Conservation (phyloP, 2,797 vertebrate genomes). For the Tenualosa thibaudeaui region DNA sequence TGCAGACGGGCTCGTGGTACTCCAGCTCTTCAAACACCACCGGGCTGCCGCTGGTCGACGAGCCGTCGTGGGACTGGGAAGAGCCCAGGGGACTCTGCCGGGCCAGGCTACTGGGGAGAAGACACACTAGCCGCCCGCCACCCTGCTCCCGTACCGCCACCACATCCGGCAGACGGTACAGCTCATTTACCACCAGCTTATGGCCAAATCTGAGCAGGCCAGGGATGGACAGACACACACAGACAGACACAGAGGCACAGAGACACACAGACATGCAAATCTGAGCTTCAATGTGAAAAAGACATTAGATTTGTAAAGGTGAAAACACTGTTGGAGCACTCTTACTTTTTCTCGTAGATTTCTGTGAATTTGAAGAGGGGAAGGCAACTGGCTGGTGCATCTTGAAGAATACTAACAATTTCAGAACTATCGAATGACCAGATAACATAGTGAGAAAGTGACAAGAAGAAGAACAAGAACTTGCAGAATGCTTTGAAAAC, state of each 20-base stretch:
- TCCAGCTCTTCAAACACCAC: conserved; percentile 96
- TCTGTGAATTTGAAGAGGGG: conserved; percentile 94
- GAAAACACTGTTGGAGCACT: background rate
- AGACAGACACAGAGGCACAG: too few relatives aligned
- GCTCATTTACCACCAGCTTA: conserved; percentile 84
- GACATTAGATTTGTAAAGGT: background rate
- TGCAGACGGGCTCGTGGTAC: conserved; percentile 94
- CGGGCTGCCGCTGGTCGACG: conserved; percentile 88
- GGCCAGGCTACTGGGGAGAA: conserved; percentile 85
- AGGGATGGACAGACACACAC: background rate
- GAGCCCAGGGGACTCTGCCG: conserved; percentile 92
- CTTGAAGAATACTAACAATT: conserved; percentile 87
- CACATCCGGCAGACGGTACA: conserved; percentile 87
- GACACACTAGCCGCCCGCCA: conserved; percentile 85
- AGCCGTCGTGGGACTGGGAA: conserved; percentile 89
- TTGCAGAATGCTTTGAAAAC: too few relatives aligned
- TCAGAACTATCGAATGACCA: conserved; percentile 78
- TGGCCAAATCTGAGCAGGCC: conserved; percentile 80
- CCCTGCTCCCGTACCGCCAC: conserved; percentile 91
- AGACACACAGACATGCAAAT: too few relatives aligned
- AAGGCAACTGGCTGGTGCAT: conserved; percentile 93
- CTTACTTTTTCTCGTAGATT: conserved; percentile 96
- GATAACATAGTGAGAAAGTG: background rate
- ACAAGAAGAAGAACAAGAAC: background rate
- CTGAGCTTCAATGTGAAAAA: too few relatives aligned